Conservation (phyloP, 1,140 invertebrate species). For the Spodoptera litura region DNA sequence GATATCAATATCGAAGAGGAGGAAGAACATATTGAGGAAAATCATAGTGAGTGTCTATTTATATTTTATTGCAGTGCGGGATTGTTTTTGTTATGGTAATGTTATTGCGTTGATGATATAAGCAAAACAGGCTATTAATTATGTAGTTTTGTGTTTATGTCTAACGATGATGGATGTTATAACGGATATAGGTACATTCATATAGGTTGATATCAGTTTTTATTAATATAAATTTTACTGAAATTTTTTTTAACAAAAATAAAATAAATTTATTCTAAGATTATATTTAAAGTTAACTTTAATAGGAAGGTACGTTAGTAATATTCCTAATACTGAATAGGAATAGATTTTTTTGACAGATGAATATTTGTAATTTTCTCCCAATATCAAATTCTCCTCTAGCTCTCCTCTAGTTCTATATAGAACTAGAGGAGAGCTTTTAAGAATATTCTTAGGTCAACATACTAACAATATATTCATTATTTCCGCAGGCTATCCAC, state of each 20-base stretch:
- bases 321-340: too few relatives aligned
- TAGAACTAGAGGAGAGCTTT: too few relatives aligned
- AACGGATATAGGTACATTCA: too few relatives aligned
- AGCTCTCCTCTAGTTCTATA: too few relatives aligned
- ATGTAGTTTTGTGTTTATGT: slow-evolving; percentile 9
- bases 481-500: slow-evolving; percentile 78
- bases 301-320: too few relatives aligned
- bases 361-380: neutral
- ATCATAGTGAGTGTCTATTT: slow-evolving; percentile 71
- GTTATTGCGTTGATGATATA: slow-evolving; percentile 1
- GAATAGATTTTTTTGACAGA: too few relatives aligned
- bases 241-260: too few relatives aligned
- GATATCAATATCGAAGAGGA: slow-evolving; percentile 82
- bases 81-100: slow-evolving; percentile 39
- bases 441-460: neutral
- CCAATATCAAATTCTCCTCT: neutral
- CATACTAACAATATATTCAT: slow-evolving; percentile 39
- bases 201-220: too few relatives aligned
- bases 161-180: too few relatives aligned
- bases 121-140: slow-evolving; percentile 18
- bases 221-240: too few relatives aligned
- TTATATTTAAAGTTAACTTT: too few relatives aligned
- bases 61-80: slow-evolving; percentile 20
- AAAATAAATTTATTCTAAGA: too few relatives aligned
- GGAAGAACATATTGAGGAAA: slow-evolving; percentile 78